Evolutionary conservation across 2,888 invertebrate genomes (phyloP).

Genomic region (Platycnemis pennipes): DNA sequence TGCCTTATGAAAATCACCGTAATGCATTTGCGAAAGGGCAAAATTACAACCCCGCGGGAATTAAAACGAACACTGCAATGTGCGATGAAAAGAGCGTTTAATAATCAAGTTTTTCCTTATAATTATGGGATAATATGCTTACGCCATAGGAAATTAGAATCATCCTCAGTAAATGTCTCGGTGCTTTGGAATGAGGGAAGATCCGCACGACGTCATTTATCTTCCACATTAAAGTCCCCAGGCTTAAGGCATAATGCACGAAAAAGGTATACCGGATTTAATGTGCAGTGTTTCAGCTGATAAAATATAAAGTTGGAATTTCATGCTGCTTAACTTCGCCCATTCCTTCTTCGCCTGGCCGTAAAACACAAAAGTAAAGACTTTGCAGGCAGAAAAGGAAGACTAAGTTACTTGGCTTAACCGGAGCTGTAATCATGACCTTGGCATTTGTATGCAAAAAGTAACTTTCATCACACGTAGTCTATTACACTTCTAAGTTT

Average conservation of each 20-base stretch:
- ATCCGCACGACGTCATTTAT: not conserved
- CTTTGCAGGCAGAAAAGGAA: too few species aligned
- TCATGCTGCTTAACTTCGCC: not conserved
- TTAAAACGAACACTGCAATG: not conserved
- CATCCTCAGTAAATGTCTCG: not conserved
- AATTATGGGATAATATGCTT: not conserved
- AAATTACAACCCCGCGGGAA: not conserved
- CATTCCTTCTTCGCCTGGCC: too few species aligned
- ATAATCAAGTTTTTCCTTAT: not conserved
- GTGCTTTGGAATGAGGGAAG: not conserved
- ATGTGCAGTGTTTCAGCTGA: not conserved
- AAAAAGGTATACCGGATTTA: not conserved
- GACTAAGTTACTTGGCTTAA: too few species aligned
- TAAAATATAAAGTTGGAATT: not conserved
- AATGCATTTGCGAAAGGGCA: not conserved
- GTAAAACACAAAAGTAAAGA: too few species aligned
- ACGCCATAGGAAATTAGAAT: not conserved
- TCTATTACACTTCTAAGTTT: too few species aligned
- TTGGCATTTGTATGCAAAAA: too few species aligned
- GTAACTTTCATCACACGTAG: too few species aligned
- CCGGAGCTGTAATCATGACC: too few species aligned
- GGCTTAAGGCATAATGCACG: not conserved
- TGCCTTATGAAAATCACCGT: too few species aligned
- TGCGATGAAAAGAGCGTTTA: not conserved
- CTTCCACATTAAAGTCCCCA: not conserved